A percentile compares a stretch with the other conserved stretches of the same genome.
Conservation (phyloP, 1,140 invertebrate genomes). For the Globodera ellingtonae region DNA sequence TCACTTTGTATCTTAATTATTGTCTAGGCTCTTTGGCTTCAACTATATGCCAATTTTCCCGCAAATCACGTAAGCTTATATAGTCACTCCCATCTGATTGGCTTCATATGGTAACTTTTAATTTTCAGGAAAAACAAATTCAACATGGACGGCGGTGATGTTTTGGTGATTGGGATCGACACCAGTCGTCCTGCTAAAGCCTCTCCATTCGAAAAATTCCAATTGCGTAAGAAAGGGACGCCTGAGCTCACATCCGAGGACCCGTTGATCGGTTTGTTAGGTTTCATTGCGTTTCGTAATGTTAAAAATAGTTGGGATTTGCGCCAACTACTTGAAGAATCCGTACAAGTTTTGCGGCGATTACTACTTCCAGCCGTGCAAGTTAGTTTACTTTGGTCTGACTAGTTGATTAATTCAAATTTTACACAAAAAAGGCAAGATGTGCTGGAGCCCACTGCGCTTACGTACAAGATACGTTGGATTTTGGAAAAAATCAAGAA, state of each 20-base stretch:
- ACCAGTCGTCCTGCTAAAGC: constrained; percentile 20
- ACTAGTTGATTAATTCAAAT: neutral
- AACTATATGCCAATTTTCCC: constrained; percentile 34
- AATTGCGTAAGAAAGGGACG: constrained; percentile 6
- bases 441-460: constrained; percentile 9
- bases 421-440: neutral
- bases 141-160: constrained; percentile 22
- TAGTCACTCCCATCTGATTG: too few species aligned
- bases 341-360: constrained; percentile 31
- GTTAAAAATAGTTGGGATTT: constrained; percentile 32
- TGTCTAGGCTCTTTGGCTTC: constrained; percentile 28
- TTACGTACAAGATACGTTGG: neutral
- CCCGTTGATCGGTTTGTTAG: constrained; percentile 23
- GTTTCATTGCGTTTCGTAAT: neutral
- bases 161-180: constrained; percentile 34
- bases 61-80: neutral
- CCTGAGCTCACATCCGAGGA: constrained; percentile 15
- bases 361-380: constrained; percentile 27
- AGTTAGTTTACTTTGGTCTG: neutral
- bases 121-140: constrained; percentile 33
- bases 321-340: constrained; percentile 27
- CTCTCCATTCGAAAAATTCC: constrained; percentile 24
- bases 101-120: neutral
- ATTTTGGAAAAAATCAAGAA: neutral
- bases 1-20: neutral